Evolutionary conservation across 2,888 invertebrate genomes (phyloP).

Genomic region (Bellardia pandia): DNA sequence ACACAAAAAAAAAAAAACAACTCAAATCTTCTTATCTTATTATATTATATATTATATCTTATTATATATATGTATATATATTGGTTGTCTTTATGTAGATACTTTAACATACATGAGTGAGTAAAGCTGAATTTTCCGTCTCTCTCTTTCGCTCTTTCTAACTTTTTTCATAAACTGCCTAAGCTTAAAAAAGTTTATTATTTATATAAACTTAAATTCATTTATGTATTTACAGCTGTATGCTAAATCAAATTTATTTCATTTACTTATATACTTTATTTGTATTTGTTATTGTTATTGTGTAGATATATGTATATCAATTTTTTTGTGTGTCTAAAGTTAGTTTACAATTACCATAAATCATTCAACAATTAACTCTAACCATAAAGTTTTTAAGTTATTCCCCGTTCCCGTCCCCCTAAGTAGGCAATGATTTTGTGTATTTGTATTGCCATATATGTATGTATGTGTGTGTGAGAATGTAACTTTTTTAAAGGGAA

Average conservation of each 20-base stretch:
- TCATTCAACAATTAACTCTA: slow-evolving; percentile 46
- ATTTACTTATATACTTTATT: not conserved
- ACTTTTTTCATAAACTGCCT: slow-evolving; percentile 20
- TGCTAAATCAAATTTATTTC: slow-evolving; percentile 2
- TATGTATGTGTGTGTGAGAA: not conserved
- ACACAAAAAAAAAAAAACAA: slow-evolving; percentile 6
- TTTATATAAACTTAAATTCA: slow-evolving; percentile 31
- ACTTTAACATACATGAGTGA: not conserved
- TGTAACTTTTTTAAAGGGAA: not conserved
- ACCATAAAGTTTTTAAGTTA: not conserved
- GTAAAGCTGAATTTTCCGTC: not conserved
- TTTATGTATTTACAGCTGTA: slow-evolving; percentile 40
- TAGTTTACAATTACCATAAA: slow-evolving; percentile 51
- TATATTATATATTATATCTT: not conserved
- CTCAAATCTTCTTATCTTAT: slow-evolving; percentile 47
- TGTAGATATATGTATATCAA: not conserved
- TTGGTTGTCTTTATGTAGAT: not conserved
- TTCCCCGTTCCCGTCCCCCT: not conserved
- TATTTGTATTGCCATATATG: not conserved
- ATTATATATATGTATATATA: not conserved
- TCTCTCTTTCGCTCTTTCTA: not conserved
- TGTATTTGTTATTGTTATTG: not conserved
- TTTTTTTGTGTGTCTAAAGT: slow-evolving; percentile 25
- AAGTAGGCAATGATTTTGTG: slow-evolving; percentile 52
- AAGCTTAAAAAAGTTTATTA: slow-evolving; percentile 24